Evolutionary conservation across 2,888 invertebrate genomes (phyloP).

Genomic region (Caenorhabditis imperialis): DNA sequence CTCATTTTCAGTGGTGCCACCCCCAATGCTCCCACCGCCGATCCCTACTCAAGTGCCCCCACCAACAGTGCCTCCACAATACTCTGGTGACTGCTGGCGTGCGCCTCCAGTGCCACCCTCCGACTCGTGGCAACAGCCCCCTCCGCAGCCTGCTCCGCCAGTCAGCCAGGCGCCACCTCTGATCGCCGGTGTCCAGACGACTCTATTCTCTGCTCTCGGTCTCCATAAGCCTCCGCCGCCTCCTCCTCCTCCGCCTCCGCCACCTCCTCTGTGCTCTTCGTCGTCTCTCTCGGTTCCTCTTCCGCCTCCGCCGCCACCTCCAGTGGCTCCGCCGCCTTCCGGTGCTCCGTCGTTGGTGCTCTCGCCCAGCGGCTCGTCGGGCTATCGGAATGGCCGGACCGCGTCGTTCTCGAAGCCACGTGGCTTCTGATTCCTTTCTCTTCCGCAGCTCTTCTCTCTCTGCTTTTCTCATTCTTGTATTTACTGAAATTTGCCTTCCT

Average conservation of each 20-base stretch:
- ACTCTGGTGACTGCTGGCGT: slow-evolving; percentile 28
- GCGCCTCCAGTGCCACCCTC: slow-evolving; percentile 2
- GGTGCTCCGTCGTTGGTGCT: slow-evolving; percentile 3
- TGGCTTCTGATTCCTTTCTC: no score
- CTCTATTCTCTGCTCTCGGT: slow-evolving; percentile 54
- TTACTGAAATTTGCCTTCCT: no score
- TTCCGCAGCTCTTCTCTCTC: slow-evolving; percentile 1
- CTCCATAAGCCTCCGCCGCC: slow-evolving; percentile 33
- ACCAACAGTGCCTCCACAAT: slow-evolving; percentile 10
- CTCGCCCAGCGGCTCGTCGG: no score
- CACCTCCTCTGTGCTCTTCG: not conserved
- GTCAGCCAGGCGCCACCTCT: slow-evolving; percentile 4
- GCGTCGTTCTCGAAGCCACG: slow-evolving; percentile 5
- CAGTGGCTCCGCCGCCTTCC: slow-evolving; percentile 14
- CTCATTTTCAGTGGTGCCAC: not conserved
- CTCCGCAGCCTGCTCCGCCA: slow-evolving; percentile 11
- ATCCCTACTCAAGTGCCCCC: slow-evolving; percentile 26
- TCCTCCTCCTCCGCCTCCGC: slow-evolving; percentile 33
- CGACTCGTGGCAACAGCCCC: slow-evolving; percentile 25
- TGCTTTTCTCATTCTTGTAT: not conserved
- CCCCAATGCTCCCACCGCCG: slow-evolving; percentile 23
- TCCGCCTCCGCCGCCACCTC: slow-evolving; percentile 17
- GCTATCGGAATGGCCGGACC: no score
- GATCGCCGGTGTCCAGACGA: slow-evolving; percentile 44
- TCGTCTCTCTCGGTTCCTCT: slow-evolving; percentile 1